Evolutionary conservation across 1,140 invertebrate species (phyloP), one percentile per base, ranked within the genome.

Genomic region (Leucophenga varia): DNA sequence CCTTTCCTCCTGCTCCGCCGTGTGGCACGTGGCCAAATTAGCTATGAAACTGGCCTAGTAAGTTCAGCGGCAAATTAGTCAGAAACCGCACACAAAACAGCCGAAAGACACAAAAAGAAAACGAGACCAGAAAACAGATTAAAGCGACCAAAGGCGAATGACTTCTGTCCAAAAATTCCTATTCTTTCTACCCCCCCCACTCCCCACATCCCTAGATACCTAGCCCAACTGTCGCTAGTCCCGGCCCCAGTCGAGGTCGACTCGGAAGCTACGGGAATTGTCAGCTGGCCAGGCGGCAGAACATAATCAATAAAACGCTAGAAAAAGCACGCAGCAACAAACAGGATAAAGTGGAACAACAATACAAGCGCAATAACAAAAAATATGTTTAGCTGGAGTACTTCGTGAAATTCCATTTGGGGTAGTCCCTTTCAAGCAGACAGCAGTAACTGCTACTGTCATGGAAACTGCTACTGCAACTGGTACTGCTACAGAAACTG

Each of bases 281-380:
- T 49, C 44, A 52, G 54, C 52, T 41, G 41, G 49, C 18, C 44
- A 31, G 45, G 37, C 47, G 20, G 36, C 47, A 52, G 38, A 49
- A 53, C 52, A 67, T 54, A 64, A 64, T 64, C 61, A 64, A 64
- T 64, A 64, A 67, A 61, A 64, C 38, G 49, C 48, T 56, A 42
- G 51, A 17, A 34, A 21, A 35, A 64, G 48, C 55, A 61, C 55
- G 41, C 58, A 67, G 49, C 39, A 37, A 34, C 36, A 43, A 12
- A 43, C 46, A 48, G 21, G 21, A 41, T 22, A 22, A 48, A 49
- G 17, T 32, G 21, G 25, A 47, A 7, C 48, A 48, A 20, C 28
- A 34, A 31, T 22, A 6, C 10, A 30, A 25, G 38, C 21, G 43
- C 16, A 36, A 42, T n/a, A 57, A 44, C 35, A 46, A 52, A 38